Base-by-base conservation (phyloP, 2,888 invertebrate genomes). In the Chaetogeoica ovagalla region DNA sequence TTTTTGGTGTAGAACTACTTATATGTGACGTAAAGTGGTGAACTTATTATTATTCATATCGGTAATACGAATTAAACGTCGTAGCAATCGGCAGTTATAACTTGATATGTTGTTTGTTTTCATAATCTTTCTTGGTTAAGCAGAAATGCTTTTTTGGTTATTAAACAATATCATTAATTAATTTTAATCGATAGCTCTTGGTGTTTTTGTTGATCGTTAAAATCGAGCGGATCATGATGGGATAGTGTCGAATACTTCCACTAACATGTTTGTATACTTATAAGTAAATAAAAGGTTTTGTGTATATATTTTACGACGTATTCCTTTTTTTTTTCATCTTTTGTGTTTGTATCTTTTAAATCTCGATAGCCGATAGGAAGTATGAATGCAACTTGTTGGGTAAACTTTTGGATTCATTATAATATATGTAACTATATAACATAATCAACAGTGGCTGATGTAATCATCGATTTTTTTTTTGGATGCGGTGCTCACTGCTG, bases 401-500 rank as follows among this genome's bases (percentile, higher is more conserved):
- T 19, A 39, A 21, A 9, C 55, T 19, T 37, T 15, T 37, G 52
- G 48, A 48, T 55, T 63, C 55, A 73, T 52, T 63, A 63, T 63
- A 39, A 65, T 37, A 21, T 65, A 63, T 65, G 74, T 74, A 57
- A 43, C 55, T 21, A 59, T 75, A 74, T 66, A 71, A 71, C 43
- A 57, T 66, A 75, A 75, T 75, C 43, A 75, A 75, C 66, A 75
- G 66, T 57, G 66, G 75, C 8, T 66, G 57, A 57, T 57, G 57
- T 66, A 75, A 59, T 57, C 66, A 75, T 66, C 43, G 75, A 30
- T 66, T 75, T 23, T 75, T 75, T 66, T 63, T 73, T 60, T 52
- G 30, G 21, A 71, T 59, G n/a, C 11, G 21, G 74, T 65, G 23
- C 23, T 43, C 23, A 43, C 57, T 57, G 65, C 73, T 19, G 65